Percentiles rank a stretch among this genome's conserved stretches.
Conservation (phyloP, 2,888 invertebrate species). For the Drosophila fulvimacula region DNA sequence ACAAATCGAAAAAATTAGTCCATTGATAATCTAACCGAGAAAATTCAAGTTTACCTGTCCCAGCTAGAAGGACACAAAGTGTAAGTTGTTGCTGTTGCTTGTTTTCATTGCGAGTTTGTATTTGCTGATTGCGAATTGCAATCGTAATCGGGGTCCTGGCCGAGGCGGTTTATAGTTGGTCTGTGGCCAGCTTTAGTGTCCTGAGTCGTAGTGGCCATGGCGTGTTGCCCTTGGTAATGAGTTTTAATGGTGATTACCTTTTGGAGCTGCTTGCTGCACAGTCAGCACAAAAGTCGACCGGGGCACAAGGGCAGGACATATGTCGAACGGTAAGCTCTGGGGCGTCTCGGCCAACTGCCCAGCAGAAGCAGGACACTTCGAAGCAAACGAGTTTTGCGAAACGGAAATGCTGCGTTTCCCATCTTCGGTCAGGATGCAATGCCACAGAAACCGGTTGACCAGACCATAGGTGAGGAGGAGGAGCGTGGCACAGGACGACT, state of each 20-base stretch:
- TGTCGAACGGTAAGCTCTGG: constrained; percentile 47
- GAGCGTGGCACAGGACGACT: not conserved
- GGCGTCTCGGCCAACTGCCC: constrained; percentile 34
- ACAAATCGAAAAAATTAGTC: not conserved
- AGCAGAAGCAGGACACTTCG: constrained; percentile 40
- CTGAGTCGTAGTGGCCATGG: constrained; percentile 22
- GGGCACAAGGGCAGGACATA: constrained; percentile 11
- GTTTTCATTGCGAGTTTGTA: not conserved
- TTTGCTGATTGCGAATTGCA: constrained; percentile 16
- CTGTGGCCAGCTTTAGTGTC: constrained; percentile 40
- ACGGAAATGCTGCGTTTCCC: constrained; percentile 59
- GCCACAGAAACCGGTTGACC: constrained; percentile 51
- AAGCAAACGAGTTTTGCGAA: constrained; percentile 54
- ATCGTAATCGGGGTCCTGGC: constrained; percentile 19
- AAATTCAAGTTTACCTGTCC: constrained; percentile 9
- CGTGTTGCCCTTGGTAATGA: constrained; percentile 75
- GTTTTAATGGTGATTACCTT: constrained; percentile 78
- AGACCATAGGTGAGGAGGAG: not conserved
- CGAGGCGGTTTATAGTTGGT: constrained; percentile 33
- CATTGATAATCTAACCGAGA: not conserved
- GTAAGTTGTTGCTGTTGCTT: constrained; percentile 9
- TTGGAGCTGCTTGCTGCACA: constrained; percentile 30
- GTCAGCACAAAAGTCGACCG: constrained; percentile 22
- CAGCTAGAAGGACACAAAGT: not conserved
- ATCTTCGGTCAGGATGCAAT: constrained; percentile 52